A percentile compares a stretch with the other conserved stretches of the same genome.
phyloP scores from a whole-genome alignment of 2,888 invertebrate genomes.

The Stenolophus ochropezus region DNA sequence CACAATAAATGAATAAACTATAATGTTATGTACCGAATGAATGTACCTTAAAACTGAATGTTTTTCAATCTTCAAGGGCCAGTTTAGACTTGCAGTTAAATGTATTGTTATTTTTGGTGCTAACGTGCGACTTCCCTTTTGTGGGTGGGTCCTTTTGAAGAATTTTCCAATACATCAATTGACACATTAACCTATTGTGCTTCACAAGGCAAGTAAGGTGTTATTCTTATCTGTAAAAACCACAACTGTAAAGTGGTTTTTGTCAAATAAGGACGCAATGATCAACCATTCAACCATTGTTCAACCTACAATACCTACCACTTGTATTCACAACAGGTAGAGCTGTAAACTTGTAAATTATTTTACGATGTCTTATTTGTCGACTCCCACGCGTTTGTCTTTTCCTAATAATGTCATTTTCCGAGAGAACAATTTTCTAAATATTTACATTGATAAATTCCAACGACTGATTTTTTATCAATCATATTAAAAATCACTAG shows the following conservation, averaged over 20 bases:
- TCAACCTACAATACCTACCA: neutral
- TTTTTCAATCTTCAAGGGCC: too few species aligned
- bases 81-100: too few species aligned
- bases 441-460: too few species aligned
- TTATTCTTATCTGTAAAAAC: constrained; percentile 49
- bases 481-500: too few species aligned
- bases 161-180: neutral
- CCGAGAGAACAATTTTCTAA: too few species aligned
- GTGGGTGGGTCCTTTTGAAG: neutral
- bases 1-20: too few species aligned
- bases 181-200: constrained; percentile 36
- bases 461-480: too few species aligned
- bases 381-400: too few species aligned
- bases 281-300: neutral
- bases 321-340: constrained; percentile 48
- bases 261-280: constrained; percentile 51
- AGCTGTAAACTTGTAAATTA: constrained; percentile 43
- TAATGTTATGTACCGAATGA: too few species aligned
- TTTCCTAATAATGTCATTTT: too few species aligned
- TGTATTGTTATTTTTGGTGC: too few species aligned
- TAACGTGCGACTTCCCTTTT: neutral
- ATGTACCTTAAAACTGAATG: too few species aligned
- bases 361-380: constrained; percentile 11
- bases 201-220: constrained; percentile 42
- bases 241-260: constrained; percentile 48